phyloP scores from a whole-genome alignment of 2,113 vertebrate genomes.

The Mirza zaza region DNA sequence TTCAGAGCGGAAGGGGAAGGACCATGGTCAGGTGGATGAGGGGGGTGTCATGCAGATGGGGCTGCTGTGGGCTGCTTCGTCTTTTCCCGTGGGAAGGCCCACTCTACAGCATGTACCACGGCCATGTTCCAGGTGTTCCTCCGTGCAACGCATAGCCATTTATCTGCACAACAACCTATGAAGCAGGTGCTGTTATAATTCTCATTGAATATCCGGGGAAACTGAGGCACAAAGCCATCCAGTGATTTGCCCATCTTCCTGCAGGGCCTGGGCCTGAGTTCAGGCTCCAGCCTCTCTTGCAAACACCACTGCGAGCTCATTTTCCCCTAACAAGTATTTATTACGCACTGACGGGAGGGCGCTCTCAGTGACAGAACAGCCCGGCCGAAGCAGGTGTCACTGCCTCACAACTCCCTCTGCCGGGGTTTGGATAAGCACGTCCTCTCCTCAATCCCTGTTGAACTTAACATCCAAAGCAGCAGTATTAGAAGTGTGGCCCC shows the following conservation, averaged over 20 bases:
- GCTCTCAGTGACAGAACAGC: background rate
- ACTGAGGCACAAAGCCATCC: background rate
- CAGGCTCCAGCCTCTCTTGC: accelerated
- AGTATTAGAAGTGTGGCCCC: background rate
- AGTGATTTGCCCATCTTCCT: background rate
- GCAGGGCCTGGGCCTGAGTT: background rate
- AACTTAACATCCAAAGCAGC: background rate
- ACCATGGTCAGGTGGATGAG: background rate
- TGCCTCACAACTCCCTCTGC: background rate
- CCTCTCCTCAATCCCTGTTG: background rate
- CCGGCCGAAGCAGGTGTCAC: accelerated
- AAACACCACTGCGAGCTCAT: accelerated
- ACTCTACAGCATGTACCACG: accelerated
- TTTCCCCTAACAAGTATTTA: accelerated
- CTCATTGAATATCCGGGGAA: accelerated
- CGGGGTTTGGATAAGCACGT: background rate
- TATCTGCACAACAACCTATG: accelerated
- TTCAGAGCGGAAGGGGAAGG: background rate
- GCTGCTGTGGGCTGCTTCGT: accelerated
- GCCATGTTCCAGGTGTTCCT: background rate
- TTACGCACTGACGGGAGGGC: accelerated
- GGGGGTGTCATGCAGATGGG: accelerated
- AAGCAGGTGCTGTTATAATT: accelerated
- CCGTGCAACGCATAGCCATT: accelerated
- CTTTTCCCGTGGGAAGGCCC: too few species aligned